phyloP scores from a whole-genome alignment of 2,113 vertebrate species.

The Zingel zingel region DNA sequence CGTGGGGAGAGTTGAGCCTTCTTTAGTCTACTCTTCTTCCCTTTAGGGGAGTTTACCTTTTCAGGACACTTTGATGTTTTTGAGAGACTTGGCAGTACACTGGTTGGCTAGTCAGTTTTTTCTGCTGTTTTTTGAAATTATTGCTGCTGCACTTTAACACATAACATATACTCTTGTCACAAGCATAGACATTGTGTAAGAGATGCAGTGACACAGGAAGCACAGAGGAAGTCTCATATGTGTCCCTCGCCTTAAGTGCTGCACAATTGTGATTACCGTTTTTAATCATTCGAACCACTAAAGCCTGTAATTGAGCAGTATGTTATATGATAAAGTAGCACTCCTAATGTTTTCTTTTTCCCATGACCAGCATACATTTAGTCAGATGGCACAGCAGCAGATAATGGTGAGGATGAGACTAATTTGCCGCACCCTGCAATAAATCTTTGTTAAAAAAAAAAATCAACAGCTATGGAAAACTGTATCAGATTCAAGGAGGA shows the following conservation, averaged over 20 bases:
- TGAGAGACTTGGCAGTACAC: background rate
- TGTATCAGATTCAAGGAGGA: constrained; percentile 9
- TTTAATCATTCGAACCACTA: background rate
- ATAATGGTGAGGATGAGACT: constrained; percentile 5
- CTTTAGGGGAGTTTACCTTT: background rate
- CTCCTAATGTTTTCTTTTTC: background rate
- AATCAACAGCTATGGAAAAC: no score
- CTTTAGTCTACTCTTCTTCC: background rate
- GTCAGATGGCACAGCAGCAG: background rate
- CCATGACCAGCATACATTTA: background rate
- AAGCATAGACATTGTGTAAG: background rate
- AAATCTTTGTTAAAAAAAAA: no score
- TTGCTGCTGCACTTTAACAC: background rate
- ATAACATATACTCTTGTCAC: background rate
- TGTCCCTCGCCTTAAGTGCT: background rate
- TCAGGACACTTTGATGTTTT: background rate
- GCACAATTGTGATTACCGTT: background rate
- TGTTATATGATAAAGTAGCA: background rate
- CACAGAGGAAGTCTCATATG: background rate
- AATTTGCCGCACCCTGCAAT: background rate
- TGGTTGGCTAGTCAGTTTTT: no score
- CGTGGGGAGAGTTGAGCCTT: background rate
- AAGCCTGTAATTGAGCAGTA: background rate
- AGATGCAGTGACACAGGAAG: background rate
- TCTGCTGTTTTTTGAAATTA: background rate